A percentile compares a stretch with the other conserved stretches of the same genome.
These are phyloP conservation scores for Dendrolimus kikuchii DNA, from an alignment of 1,140 invertebrate species.

Conservation along the genomic window DNA sequence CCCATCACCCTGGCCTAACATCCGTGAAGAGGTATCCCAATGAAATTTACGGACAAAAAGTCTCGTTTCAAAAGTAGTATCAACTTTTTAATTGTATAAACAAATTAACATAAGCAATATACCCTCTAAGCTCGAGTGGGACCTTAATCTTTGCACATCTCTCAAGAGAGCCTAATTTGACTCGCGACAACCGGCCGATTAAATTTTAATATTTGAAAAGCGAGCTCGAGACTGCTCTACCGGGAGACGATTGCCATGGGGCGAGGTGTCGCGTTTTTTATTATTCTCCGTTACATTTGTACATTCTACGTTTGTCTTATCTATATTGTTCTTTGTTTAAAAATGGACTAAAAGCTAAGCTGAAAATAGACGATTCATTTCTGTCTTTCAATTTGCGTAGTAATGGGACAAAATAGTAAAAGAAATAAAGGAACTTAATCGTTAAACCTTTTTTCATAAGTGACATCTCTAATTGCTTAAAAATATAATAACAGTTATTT, in stretches of 20 bases:
- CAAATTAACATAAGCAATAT: constrained; percentile 1
- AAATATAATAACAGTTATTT: too few species aligned
- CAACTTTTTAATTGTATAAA: neutral
- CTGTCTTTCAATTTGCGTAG: too few species aligned
- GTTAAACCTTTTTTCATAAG: too few species aligned
- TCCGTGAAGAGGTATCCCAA: too few species aligned
- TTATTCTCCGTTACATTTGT: constrained; percentile 7
- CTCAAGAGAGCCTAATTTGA: constrained; percentile 66
- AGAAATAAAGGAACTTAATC: too few species aligned
- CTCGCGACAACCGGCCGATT: constrained; percentile 66
- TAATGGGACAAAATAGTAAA: too few species aligned
- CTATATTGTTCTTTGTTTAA: neutral
- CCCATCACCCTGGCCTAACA: too few species aligned
- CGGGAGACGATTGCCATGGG: constrained; percentile 38
- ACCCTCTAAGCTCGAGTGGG: neutral
- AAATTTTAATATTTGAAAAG: constrained; percentile 71
- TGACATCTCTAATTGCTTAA: too few species aligned
- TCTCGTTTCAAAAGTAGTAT: too few species aligned
- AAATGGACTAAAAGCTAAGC: neutral
- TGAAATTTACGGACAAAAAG: too few species aligned
- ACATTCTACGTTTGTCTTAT: neutral
- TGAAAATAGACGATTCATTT: too few species aligned
- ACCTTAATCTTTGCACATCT: constrained; percentile 37
- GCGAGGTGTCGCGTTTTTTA: constrained; percentile 38
- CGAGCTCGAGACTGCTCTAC: constrained; percentile 27